Evolutionary conservation across 2,888 invertebrate genomes (phyloP).

Genomic region (Antheraea yamamai): DNA sequence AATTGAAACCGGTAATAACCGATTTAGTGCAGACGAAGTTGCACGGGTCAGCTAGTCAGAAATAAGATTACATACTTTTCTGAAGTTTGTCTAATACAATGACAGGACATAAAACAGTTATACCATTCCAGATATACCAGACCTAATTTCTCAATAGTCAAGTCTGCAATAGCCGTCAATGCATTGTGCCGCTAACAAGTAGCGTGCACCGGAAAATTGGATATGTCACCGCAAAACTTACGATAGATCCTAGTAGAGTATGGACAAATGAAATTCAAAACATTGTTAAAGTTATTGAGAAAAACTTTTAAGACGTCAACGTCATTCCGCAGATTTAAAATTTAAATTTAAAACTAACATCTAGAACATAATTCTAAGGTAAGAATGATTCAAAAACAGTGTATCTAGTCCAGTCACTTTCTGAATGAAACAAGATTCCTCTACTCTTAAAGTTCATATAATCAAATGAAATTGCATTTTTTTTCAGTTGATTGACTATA

Average conservation of each 20-base stretch:
- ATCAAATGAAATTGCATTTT: neutral
- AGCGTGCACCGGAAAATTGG: slow-evolving; percentile 38
- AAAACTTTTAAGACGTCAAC: neutral
- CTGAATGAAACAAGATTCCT: neutral
- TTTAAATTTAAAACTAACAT: neutral
- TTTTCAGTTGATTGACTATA: neutral
- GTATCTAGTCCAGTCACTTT: neutral
- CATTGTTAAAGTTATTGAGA: neutral
- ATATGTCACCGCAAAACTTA: slow-evolving; percentile 35
- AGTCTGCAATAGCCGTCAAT: slow-evolving; percentile 27
- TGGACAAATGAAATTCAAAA: slow-evolving; percentile 1
- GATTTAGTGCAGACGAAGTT: no score
- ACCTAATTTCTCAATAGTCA: neutral
- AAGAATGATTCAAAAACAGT: no score
- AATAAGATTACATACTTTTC: neutral
- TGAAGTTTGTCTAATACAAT: neutral
- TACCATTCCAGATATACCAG: neutral
- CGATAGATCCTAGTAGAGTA: slow-evolving; percentile 28
- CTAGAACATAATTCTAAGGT: neutral
- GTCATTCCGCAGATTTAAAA: neutral
- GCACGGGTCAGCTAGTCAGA: no score
- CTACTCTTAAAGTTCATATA: neutral
- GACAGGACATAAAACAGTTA: neutral
- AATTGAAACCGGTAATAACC: no score
- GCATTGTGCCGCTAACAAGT: slow-evolving; percentile 32